A percentile compares a stretch with the other conserved stretches of the same genome.
Conservation (phyloP, 2,797 vertebrate species). For the Centroberyx gerrardi region DNA sequence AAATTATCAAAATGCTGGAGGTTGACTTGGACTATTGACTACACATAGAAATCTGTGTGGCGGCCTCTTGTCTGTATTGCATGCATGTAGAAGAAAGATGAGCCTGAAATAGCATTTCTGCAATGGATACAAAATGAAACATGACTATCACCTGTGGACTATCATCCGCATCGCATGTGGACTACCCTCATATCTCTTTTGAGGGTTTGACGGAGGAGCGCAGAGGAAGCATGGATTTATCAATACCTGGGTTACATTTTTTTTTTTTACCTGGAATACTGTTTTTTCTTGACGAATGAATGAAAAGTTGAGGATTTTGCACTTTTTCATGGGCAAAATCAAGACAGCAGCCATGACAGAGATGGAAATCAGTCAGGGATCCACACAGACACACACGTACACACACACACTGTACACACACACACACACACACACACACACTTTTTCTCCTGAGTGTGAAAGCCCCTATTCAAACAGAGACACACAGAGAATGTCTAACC, state of each 20-base stretch:
- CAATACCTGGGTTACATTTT: not conserved
- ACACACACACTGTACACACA: constrained; percentile 45
- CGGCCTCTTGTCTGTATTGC: not conserved
- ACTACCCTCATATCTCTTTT: constrained; percentile 26
- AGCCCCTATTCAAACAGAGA: constrained; percentile 61
- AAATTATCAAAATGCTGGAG: constrained; percentile 17
- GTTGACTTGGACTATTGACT: not conserved
- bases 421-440: constrained; percentile 51
- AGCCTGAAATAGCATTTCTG: constrained; percentile 31
- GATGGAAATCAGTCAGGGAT: constrained; percentile 27
- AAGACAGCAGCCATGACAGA: constrained; percentile 29
- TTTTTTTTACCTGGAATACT: constrained; percentile 19
- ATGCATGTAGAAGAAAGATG: constrained; percentile 25
- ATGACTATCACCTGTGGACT: constrained; percentile 53
- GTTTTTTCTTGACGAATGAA: not conserved
- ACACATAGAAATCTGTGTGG: not conserved
- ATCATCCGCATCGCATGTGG: constrained; percentile 32
- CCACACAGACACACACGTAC: constrained; percentile 35
- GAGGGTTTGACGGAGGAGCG: constrained; percentile 20
- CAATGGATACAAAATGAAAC: constrained; percentile 30
- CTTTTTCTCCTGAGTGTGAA: constrained; percentile 47
- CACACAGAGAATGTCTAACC: constrained; percentile 23
- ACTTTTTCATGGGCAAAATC: constrained; percentile 18
- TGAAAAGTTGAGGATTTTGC: not conserved
- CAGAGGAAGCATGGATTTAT: constrained; percentile 13